Percentiles rank a stretch among this genome's conserved stretches.
Evolutionary conservation across 2,888 invertebrate genomes (phyloP).

Genomic region (Caenorhabditis sp.): DNA sequence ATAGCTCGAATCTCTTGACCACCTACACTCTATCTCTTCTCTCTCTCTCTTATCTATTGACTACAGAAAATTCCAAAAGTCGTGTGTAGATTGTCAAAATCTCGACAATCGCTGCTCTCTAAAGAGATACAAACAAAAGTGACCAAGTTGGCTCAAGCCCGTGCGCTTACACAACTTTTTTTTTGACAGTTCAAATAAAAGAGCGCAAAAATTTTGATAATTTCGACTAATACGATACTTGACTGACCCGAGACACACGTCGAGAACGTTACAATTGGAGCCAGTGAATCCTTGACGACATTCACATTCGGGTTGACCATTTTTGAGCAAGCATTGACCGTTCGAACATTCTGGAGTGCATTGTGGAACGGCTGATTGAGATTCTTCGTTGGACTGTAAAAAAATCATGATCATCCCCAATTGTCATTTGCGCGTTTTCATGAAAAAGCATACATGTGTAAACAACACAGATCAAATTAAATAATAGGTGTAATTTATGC

Average conservation of each 20-base stretch:
- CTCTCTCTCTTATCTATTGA: neutral
- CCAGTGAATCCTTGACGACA: constrained; percentile 67
- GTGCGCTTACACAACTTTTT: neutral
- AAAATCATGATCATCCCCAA: neutral
- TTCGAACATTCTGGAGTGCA: constrained; percentile 53
- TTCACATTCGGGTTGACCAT: constrained; percentile 42
- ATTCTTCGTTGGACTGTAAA: constrained; percentile 10
- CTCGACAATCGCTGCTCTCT: neutral
- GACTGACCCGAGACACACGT: constrained; percentile 62
- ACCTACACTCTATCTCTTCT: no score
- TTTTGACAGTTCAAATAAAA: neutral
- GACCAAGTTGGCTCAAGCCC: neutral
- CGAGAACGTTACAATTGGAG: constrained; percentile 65
- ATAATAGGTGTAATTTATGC: neutral
- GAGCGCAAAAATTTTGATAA: neutral
- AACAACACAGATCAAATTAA: neutral
- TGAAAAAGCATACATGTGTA: no score
- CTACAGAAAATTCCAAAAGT: neutral
- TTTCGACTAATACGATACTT: neutral
- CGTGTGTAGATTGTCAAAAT: neutral
- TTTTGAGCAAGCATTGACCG: constrained; percentile 46
- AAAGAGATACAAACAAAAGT: neutral
- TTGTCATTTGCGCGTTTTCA: neutral
- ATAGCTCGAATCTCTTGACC: no score
- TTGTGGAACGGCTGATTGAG: constrained; percentile 12